Conservation (phyloP, 2,888 invertebrate species). For the Zeuzera pyrina region DNA sequence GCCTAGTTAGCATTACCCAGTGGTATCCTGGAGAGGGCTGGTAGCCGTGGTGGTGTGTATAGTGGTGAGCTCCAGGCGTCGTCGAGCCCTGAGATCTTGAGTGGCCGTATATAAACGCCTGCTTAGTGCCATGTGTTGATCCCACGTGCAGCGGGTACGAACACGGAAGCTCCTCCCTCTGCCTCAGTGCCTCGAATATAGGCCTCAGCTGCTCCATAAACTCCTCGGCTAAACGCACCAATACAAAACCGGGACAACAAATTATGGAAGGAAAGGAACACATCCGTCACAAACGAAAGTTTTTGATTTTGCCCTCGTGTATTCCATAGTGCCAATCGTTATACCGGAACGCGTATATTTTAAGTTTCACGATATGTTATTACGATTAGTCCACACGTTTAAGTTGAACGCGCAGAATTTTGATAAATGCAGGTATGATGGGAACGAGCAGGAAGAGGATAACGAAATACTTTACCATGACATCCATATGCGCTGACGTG, state of each 20-base stretch:
- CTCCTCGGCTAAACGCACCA: slow-evolving; percentile 86
- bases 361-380: slow-evolving; percentile 36
- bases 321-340: slow-evolving; percentile 72
- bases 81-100: slow-evolving; percentile 76
- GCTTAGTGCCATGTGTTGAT: slow-evolving; percentile 75
- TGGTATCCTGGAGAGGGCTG: slow-evolving; percentile 82
- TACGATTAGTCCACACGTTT: slow-evolving; percentile 61
- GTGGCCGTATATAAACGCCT: slow-evolving; percentile 75
- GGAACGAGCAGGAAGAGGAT: slow-evolving; percentile 58
- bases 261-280: slow-evolving; percentile 45
- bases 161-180: slow-evolving; percentile 92
- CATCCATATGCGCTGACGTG: slow-evolving; percentile 63
- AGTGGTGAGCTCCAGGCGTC: slow-evolving; percentile 76
- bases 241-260: slow-evolving; percentile 61
- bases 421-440: slow-evolving; percentile 43
- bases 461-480: slow-evolving; percentile 66
- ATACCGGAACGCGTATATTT: slow-evolving; percentile 44
- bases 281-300: slow-evolving; percentile 31
- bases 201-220: slow-evolving; percentile 96
- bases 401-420: slow-evolving; percentile 46
- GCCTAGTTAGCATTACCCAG: slow-evolving; percentile 78
- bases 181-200: slow-evolving; percentile 94
- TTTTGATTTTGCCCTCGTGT: slow-evolving; percentile 33
- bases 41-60: slow-evolving; percentile 78
- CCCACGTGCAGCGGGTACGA: slow-evolving; percentile 92